These are phyloP conservation scores for Alviniconcha strummeri DNA, from an alignment of 2,888 invertebrate species.

Conservation along the genomic window DNA sequence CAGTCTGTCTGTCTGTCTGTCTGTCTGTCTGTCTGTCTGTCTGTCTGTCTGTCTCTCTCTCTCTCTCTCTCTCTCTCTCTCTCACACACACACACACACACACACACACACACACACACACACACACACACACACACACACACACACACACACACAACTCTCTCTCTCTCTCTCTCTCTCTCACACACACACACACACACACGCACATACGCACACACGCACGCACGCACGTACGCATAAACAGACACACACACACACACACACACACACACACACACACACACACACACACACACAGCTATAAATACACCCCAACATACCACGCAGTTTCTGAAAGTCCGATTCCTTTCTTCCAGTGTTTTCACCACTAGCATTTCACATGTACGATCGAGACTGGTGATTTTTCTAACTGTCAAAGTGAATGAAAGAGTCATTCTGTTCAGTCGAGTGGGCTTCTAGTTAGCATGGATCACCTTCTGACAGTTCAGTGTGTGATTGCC, in stretches of 20 bases:
- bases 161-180: no score
- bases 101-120: no score
- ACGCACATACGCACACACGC: neutral
- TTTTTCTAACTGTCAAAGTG: no score
- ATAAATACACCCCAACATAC: neutral
- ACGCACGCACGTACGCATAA: neutral
- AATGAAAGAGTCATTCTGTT: no score
- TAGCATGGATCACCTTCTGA: neutral
- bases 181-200: slow-evolving; percentile 1
- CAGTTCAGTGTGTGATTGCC: neutral
- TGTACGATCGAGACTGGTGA: no score
- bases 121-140: no score
- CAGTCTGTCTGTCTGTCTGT: no score
- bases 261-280: neutral
- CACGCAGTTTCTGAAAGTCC: no score
- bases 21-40: neutral
- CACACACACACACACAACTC: no score
- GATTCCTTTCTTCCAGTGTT: no score
- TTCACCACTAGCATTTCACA: no score
- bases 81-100: neutral
- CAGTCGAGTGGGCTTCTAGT: no score
- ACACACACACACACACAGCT: neutral
- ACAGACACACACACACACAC: neutral
- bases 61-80: neutral
- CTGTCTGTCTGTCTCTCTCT: neutral